Base-by-base conservation (phyloP, 2,113 vertebrate genomes). In the Actinemys pallida region DNA sequence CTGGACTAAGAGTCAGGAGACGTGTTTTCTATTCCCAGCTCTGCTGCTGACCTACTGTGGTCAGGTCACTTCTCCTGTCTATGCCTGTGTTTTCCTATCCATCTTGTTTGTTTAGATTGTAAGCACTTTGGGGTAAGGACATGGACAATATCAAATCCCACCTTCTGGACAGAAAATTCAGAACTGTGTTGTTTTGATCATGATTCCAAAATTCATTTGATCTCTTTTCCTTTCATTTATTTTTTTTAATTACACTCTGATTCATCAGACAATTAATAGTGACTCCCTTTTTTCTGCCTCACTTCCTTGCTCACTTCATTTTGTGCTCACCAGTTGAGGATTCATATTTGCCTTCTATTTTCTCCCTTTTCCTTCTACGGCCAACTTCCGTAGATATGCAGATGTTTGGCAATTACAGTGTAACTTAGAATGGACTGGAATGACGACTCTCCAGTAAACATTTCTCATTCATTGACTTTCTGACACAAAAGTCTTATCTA, bases 1-100 rank as follows among this genome's bases (percentile, higher is more conserved):
- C 22, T 4, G 4, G 6, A 5, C 22, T 27, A 5, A 24, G 39
- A 16, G 1, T 27, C 8, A 1, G 12, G 42, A 78, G 75, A 3
- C 6, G 19, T 2, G 4, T 39, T 72, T 72, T 72, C n/a, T 72
- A 72, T 39, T 72, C 35, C n/a, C 19, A 42, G 19, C 4, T 27
- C 80, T 56, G 79, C 79, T 20, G 49, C 57, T 52, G 16, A 76
- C 35, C 52, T 62, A 1, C 4, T 9, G 6, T 1, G 1, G 53
- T 27, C 59, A 84, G 54, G 2, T 54, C 24, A 20, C 25, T 47
- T 62, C 45, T 39, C 20, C 50, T 62, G 80, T 39, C 9, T 9
- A 39, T 75, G 12, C 10, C 65, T 22, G 25, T 6, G 3, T 31
- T 84, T 78, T 27, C 75, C 39, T 24, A 39, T 76, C 65, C n/a